phyloP scores from a whole-genome alignment of 2,797 vertebrate species.

The Loriculus beryllinus region DNA sequence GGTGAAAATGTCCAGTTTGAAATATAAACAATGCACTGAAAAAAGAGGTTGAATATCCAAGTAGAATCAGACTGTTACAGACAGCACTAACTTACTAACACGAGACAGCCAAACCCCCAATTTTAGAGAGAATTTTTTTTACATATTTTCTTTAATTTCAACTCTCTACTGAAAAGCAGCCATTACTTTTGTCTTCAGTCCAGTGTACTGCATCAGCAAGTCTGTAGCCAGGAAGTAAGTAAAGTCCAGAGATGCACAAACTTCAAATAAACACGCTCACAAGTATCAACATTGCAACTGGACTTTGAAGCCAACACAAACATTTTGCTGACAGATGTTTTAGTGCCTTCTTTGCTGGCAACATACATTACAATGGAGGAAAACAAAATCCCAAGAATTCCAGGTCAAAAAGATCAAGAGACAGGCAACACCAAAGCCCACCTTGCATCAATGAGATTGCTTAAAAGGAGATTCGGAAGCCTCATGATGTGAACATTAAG shows the following conservation, averaged over 20 bases:
- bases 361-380: background rate
- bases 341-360: background rate
- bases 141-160: background rate
- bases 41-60: slow-evolving; percentile 60
- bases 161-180: slow-evolving; percentile 13
- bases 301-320: background rate
- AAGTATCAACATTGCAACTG: background rate
- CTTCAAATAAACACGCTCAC: background rate
- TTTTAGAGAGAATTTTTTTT: background rate
- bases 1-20: slow-evolving; percentile 62
- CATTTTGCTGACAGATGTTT: background rate
- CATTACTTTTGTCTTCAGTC: background rate
- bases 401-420: background rate
- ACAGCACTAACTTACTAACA: background rate
- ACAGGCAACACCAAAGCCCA: slow-evolving; percentile 4
- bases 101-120: background rate
- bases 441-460: background rate
- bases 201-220: slow-evolving; percentile 10
- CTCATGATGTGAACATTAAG: background rate
- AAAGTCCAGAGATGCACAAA: background rate
- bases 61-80: background rate
- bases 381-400: background rate
- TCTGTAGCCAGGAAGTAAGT: background rate
- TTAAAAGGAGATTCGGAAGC: background rate
- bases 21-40: slow-evolving; percentile 70